Base-by-base conservation (phyloP, 2,888 invertebrate genomes). In the Oegoconia quadripuncta region DNA sequence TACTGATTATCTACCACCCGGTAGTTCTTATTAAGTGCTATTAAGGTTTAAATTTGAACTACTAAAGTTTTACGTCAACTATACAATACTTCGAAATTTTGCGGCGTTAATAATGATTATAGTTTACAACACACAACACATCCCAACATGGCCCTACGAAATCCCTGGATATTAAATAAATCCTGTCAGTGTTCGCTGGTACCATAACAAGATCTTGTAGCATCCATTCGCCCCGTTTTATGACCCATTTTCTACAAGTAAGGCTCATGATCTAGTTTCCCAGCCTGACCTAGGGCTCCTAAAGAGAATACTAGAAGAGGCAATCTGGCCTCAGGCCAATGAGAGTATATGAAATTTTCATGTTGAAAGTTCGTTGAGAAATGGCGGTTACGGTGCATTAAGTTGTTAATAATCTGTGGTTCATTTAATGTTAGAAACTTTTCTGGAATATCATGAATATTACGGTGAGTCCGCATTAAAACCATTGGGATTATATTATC, bases 291-390 rank as follows among this genome's bases (percentile, higher is more conserved):
- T 32, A 37, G 26, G 27, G 23, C 11, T 1, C n/a, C 14, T 18
- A n/a, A n/a, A 13, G 14, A n/a, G 20, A 22, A 27, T 27, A 27
- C 9, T 9, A 17, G 28, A 29, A 20, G 32, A 18, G 26, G 16
- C 7, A 25, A 11, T 11, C 37, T 42, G 41, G 41, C 17, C 11
- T 9, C 11, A 3, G 12, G 37, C 41, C 41, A 42, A 34, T 34
- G 16, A 15, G 11, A 25, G 12, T 11, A 36, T 40, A 27, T 36
- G 28, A 35, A 36, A 32, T 16, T 32, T 40, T 34, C 34, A 39
- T 38, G 27, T n/a, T n/a, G n/a, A n/a, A 14, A n/a, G 13, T 13
- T 9, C n/a, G 12, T 18, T 27, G 14, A 20, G n/a, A 26, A 32
- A 31, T 27, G 17, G 13, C 7, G 2, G 17, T n/a, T n/a, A 13